Conservation (phyloP, 2,888 invertebrate genomes). For the Drosophila tripunctata region DNA sequence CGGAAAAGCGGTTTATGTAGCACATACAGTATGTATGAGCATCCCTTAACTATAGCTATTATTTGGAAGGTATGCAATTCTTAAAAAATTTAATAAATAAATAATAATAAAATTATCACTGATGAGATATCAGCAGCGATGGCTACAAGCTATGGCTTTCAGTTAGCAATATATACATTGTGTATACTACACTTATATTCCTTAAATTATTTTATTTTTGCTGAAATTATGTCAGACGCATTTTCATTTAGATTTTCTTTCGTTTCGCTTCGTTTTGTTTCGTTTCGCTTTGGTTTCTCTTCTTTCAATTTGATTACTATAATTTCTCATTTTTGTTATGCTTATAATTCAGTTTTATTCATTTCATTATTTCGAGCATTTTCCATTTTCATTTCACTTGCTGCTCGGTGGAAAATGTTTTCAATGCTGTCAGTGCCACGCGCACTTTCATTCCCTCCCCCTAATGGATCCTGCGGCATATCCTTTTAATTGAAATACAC, state of each 20-base stretch:
- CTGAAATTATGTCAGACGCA: constrained; percentile 36
- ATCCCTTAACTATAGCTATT: background rate
- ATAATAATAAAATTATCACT: no score
- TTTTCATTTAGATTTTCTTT: constrained; percentile 20
- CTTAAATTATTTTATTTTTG: constrained; percentile 8
- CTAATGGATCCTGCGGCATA: constrained; percentile 60
- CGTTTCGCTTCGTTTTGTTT: no score
- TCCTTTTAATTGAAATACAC: constrained; percentile 75
- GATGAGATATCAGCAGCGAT: constrained; percentile 2
- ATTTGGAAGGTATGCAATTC: no score
- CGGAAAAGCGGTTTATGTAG: background rate
- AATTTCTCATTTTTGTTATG: constrained; percentile 42
- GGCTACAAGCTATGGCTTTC: constrained; percentile 31
- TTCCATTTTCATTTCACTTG: constrained; percentile 46
- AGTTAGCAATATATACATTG: constrained; percentile 25
- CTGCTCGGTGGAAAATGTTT: constrained; percentile 37
- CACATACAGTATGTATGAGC: constrained; percentile 13
- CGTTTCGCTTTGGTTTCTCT: constrained; percentile 1
- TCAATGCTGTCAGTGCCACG: constrained; percentile 66
- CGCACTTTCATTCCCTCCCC: constrained; percentile 1
- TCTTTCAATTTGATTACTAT: constrained; percentile 23
- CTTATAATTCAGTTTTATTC: constrained; percentile 59
- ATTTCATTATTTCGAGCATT: constrained; percentile 54
- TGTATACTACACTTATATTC: no score
- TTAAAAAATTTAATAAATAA: no score